A percentile compares a stretch with the other conserved stretches of the same genome.
These are phyloP conservation scores for Xanthostigma xanthostigma DNA, from an alignment of 2,888 invertebrate genomes.

Conservation along the genomic window DNA sequence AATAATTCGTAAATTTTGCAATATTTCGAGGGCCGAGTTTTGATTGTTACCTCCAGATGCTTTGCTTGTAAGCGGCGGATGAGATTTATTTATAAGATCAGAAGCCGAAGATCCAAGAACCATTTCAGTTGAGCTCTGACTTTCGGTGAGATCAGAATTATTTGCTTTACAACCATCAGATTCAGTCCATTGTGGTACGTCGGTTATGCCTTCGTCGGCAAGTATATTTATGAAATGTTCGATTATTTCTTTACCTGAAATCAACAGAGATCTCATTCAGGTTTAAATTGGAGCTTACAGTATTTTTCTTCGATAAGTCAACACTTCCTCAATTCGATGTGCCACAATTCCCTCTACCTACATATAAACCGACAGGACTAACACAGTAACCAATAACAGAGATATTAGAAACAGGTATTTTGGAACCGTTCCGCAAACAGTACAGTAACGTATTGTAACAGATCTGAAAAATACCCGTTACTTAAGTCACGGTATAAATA, in stretches of 20 bases:
- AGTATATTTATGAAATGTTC: constrained; percentile 75
- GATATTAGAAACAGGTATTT: no score
- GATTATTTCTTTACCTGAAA: constrained; percentile 80
- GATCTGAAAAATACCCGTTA: no score
- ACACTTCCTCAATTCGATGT: no score
- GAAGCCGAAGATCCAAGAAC: constrained; percentile 9
- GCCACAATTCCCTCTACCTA: no score
- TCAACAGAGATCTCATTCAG: constrained; percentile 5
- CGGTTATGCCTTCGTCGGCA: constrained; percentile 53
- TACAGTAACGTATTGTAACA: no score
- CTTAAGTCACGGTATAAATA: no score
- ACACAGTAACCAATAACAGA: no score
- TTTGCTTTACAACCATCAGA: constrained; percentile 16
- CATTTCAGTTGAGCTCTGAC: constrained; percentile 10
- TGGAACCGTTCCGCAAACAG: no score
- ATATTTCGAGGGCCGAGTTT: no score
- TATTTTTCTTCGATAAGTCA: neutral
- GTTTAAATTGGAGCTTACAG: neutral
- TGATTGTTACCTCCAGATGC: neutral
- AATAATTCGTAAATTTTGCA: no score
- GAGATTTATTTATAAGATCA: constrained; percentile 6
- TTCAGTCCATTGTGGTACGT: constrained; percentile 45
- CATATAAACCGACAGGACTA: no score
- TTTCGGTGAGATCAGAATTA: constrained; percentile 7
- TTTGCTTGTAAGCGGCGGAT: constrained; percentile 1